Evolutionary conservation across 92 coral and sea anemone species (phyloP).

Genomic region (Actinostola sp.): DNA sequence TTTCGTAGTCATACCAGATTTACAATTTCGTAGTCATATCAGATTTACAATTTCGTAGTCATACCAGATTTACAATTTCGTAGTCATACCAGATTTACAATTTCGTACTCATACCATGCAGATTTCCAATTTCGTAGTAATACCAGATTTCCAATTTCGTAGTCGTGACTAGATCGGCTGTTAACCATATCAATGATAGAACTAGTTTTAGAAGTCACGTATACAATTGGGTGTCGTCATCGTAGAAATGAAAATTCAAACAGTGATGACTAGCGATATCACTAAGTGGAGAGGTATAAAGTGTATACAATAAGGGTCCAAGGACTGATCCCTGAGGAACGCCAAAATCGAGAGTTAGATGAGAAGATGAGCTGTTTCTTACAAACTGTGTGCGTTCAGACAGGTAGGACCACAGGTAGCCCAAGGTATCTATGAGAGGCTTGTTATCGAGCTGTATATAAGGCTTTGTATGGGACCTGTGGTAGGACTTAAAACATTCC

Average conservation of each 20-base stretch:
- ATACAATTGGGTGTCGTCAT: background rate
- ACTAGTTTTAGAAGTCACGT: background rate
- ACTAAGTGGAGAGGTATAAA: background rate
- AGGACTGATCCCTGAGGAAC: slow-evolving; percentile 3
- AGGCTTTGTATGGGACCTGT: too few relatives aligned
- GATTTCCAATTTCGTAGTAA: too few relatives aligned
- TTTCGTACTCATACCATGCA: slow-evolving; percentile 34
- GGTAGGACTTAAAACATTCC: background rate
- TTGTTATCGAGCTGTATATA: too few relatives aligned
- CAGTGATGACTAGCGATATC: background rate
- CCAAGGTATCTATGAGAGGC: too few relatives aligned
- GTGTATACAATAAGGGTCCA: background rate
- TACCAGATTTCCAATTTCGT: too few relatives aligned
- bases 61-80: too few relatives aligned
- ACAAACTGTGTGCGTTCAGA: background rate
- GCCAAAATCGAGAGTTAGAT: background rate
- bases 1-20: too few relatives aligned
- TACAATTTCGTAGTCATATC: too few relatives aligned
- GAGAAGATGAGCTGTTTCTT: background rate
- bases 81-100: too few relatives aligned
- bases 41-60: too few relatives aligned
- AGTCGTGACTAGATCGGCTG: background rate
- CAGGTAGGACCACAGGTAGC: too few relatives aligned
- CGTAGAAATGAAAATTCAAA: background rate
- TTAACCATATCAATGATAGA: background rate